A percentile compares a stretch with the other conserved stretches of the same genome.
These are phyloP conservation scores for Mimachlamys varia DNA, from an alignment of 2,888 invertebrate species.

Conservation along the genomic window DNA sequence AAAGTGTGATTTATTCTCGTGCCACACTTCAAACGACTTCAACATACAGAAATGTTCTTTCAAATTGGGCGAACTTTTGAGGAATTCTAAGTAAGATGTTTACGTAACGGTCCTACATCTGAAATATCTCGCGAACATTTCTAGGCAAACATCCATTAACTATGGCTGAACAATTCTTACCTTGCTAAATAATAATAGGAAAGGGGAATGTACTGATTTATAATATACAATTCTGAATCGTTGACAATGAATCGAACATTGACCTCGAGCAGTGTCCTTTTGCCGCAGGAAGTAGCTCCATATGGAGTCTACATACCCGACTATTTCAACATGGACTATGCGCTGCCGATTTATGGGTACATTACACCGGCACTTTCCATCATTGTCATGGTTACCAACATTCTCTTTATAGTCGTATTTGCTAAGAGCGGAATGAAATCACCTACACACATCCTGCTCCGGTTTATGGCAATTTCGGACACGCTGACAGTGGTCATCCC, in stretches of 20 bases:
- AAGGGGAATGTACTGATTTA: no score
- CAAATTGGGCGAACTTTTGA: no score
- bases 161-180: no score
- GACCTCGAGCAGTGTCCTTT: neutral
- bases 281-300: neutral
- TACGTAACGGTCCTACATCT: no score
- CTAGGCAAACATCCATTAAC: no score
- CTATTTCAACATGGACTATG: constrained; percentile 21
- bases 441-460: constrained; percentile 43
- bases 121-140: no score
- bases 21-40: no score
- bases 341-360: constrained; percentile 41
- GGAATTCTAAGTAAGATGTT: no score
- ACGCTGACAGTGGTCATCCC: constrained; percentile 43
- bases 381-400: constrained; percentile 42
- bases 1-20: no score
- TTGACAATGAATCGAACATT: neutral
- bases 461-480: constrained; percentile 41
- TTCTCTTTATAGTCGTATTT: constrained; percentile 41
- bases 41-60: no score
- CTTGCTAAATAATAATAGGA: no score
- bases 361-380: constrained; percentile 37
- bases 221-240: no score
- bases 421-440: constrained; percentile 43
- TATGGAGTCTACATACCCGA: constrained; percentile 10